These are phyloP conservation scores for Vesta saturnalis DNA, from an alignment of 2,888 invertebrate genomes.

Conservation along the genomic window DNA sequence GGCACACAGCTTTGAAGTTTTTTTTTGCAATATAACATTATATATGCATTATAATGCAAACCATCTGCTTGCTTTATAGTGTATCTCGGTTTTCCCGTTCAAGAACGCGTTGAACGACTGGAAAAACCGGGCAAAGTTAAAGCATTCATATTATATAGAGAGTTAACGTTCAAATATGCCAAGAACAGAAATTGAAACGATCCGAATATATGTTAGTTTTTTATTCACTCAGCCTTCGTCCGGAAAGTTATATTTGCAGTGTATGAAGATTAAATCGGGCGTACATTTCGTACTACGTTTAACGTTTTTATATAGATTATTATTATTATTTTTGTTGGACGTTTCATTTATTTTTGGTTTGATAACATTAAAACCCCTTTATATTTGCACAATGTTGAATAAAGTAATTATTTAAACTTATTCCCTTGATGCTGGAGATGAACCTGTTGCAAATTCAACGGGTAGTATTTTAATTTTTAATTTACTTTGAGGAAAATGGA, in stretches of 20 bases:
- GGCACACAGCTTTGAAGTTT: slow-evolving; percentile 52
- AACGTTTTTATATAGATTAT: background rate
- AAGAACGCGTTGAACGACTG: slow-evolving; percentile 56
- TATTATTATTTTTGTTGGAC: slow-evolving; percentile 2
- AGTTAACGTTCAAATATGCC: slow-evolving; percentile 63
- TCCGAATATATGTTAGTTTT: slow-evolving; percentile 62
- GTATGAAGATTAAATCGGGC: slow-evolving; percentile 38
- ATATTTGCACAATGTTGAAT: background rate
- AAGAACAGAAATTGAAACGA: slow-evolving; percentile 64
- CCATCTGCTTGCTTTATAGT: slow-evolving; percentile 50
- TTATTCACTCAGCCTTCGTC: slow-evolving; percentile 42
- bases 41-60: slow-evolving; percentile 63
- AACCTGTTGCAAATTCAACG: too few species aligned
- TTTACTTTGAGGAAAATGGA: too few species aligned
- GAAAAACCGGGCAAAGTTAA: slow-evolving; percentile 59
- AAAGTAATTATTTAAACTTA: background rate
- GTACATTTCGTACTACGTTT: slow-evolving; percentile 30
- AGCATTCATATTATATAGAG: slow-evolving; percentile 63
- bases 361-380: background rate
- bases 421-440: too few species aligned
- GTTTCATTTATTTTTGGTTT: background rate
- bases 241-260: slow-evolving; percentile 38
- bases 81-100: slow-evolving; percentile 47
- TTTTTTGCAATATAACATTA: slow-evolving; percentile 63
- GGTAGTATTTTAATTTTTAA: too few species aligned